A percentile compares a stretch with the other conserved stretches of the same genome.
Conservation (phyloP, 2,888 invertebrate genomes). For the Perithous albicinctus region DNA sequence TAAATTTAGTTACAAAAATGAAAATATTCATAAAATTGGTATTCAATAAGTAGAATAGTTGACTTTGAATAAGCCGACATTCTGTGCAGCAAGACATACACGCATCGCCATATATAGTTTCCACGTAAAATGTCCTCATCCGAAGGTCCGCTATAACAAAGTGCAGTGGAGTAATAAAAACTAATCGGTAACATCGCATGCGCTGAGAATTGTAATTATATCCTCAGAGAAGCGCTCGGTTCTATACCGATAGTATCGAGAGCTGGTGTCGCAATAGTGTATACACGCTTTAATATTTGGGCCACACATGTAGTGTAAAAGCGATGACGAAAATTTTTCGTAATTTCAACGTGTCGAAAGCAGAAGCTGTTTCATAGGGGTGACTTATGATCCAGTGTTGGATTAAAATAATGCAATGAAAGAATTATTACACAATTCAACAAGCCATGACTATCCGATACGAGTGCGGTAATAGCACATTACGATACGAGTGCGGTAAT, state of each 20-base stretch:
- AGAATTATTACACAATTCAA: not conserved
- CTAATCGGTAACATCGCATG: slow-evolving; percentile 62
- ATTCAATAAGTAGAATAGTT: not conserved
- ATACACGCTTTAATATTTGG: slow-evolving; percentile 43
- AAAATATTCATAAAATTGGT: not conserved
- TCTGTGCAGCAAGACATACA: not conserved
- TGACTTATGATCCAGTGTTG: not conserved
- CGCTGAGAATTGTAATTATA: slow-evolving; percentile 61
- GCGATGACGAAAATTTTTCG: slow-evolving; percentile 33
- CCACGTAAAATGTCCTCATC: not conserved
- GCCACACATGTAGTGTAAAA: slow-evolving; percentile 30
- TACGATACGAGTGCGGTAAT: too few relatives aligned
- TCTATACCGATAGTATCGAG: slow-evolving; percentile 2
- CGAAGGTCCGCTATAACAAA: slow-evolving; percentile 61
- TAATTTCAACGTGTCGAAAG: slow-evolving; percentile 40
- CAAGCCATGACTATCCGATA: not conserved
- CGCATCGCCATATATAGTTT: not conserved
- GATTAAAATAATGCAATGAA: slow-evolving; percentile 16
- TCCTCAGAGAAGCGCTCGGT: not conserved
- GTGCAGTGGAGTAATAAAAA: slow-evolving; percentile 54
- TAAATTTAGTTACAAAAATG: too few relatives aligned
- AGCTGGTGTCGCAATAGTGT: not conserved
- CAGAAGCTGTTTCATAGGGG: not conserved
- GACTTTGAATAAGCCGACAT: slow-evolving; percentile 16
- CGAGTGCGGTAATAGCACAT: too few relatives aligned